Evolutionary conservation across 2,113 vertebrate species (phyloP).

Genomic region (Proteles cristata): DNA sequence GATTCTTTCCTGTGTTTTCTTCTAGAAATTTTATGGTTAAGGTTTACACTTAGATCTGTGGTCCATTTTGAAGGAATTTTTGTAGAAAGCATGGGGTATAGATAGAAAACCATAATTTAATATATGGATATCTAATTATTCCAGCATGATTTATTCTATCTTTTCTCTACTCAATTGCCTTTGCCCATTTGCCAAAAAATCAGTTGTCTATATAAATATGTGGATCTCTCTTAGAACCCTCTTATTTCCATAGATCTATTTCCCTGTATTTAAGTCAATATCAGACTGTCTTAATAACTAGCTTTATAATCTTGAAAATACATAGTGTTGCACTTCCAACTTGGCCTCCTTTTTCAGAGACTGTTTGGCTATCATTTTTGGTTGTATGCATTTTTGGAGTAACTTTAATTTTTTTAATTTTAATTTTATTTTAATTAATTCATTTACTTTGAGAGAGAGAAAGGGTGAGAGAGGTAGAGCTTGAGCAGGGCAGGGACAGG

Average conservation of each 20-base stretch:
- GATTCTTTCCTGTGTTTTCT: background rate
- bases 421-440: too few relatives aligned
- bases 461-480: too few relatives aligned
- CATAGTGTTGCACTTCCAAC: background rate
- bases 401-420: too few relatives aligned
- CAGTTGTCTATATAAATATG: background rate
- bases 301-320: slow-evolving; percentile 29
- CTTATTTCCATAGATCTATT: background rate
- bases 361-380: background rate
- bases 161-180: background rate
- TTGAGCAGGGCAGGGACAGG: too few relatives aligned
- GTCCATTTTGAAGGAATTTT: background rate
- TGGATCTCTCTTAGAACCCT: background rate
- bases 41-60: background rate
- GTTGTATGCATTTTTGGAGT: background rate
- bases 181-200: background rate
- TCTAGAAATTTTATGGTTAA: background rate
- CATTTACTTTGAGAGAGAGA: too few relatives aligned
- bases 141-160: background rate
- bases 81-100: background rate
- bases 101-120: background rate
- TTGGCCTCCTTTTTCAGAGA: background rate
- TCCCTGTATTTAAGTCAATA: background rate
- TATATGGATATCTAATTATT: background rate
- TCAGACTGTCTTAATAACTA: background rate